Evolutionary conservation across 2,797 vertebrate species (phyloP).

Genomic region (Melanotaenia nigrans): DNA sequence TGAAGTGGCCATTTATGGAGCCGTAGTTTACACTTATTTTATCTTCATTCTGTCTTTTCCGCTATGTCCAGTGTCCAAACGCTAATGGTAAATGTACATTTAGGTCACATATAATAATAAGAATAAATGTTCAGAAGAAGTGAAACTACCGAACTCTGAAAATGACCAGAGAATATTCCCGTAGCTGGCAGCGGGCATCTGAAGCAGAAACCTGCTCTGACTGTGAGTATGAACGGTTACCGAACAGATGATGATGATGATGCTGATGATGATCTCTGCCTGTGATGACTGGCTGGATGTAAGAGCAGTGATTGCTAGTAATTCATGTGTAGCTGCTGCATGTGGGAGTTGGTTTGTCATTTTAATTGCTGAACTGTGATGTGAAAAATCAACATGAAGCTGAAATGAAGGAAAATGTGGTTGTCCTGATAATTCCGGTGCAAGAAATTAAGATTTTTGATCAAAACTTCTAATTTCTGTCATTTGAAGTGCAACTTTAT

Average conservation of each 20-base stretch:
- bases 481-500: slow-evolving; percentile 38
- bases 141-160: too few relatives aligned
- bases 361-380: slow-evolving; percentile 30
- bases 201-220: slow-evolving; percentile 23
- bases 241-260: slow-evolving; percentile 5
- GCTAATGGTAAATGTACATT: not conserved
- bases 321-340: slow-evolving; percentile 26
- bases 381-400: slow-evolving; percentile 26
- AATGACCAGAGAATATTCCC: slow-evolving; percentile 49
- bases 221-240: slow-evolving; percentile 54
- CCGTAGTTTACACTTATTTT: not conserved
- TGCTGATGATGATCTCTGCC: slow-evolving; percentile 12
- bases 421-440: slow-evolving; percentile 20
- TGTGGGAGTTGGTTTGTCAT: slow-evolving; percentile 27
- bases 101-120: not conserved
- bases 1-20: too few relatives aligned
- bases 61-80: not conserved
- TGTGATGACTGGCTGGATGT: slow-evolving; percentile 10
- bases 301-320: slow-evolving; percentile 20
- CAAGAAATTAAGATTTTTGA: slow-evolving; percentile 1
- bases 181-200: slow-evolving; percentile 38
- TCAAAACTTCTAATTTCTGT: not conserved
- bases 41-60: not conserved
- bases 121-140: not conserved
- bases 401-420: not conserved